phyloP scores from a whole-genome alignment of 2,888 invertebrate species.

The Dioctria linearis region DNA sequence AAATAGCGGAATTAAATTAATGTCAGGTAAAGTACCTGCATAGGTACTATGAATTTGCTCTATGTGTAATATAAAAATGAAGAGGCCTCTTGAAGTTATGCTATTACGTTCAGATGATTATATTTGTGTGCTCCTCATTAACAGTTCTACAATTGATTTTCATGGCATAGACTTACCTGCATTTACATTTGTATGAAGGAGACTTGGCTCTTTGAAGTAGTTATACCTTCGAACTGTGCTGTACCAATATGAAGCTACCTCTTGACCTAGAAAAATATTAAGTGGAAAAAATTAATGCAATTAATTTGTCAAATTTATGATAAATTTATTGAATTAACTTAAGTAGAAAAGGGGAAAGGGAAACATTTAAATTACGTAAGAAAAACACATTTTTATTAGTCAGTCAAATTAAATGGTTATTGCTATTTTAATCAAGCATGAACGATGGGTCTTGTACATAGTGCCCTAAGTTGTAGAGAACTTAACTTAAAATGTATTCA shows the following conservation, averaged over 20 bases:
- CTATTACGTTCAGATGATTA: background rate
- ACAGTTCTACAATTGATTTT: slow-evolving; percentile 2
- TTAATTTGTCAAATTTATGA: too few relatives aligned
- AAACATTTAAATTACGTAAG: too few relatives aligned
- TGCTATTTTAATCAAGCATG: too few relatives aligned
- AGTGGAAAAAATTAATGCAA: background rate
- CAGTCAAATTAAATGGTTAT: too few relatives aligned
- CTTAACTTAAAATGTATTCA: too few relatives aligned
- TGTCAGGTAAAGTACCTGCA: slow-evolving; percentile 13
- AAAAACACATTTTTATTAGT: too few relatives aligned
- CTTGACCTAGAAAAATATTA: slow-evolving; percentile 76
- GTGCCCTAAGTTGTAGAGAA: too few relatives aligned
- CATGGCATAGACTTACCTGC: slow-evolving; percentile 74
- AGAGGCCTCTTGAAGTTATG: background rate
- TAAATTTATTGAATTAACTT: too few relatives aligned
- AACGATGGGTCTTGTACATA: too few relatives aligned
- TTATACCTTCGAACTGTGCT: slow-evolving; percentile 83
- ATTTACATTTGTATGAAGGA: slow-evolving; percentile 84
- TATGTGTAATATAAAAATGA: slow-evolving; percentile 7
- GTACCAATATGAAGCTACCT: slow-evolving; percentile 87
- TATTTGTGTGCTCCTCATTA: background rate
- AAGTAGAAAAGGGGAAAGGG: too few relatives aligned
- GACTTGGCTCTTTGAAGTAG: slow-evolving; percentile 81
- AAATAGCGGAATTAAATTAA: slow-evolving; percentile 24
- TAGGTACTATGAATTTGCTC: background rate